Evolutionary conservation across 2,888 invertebrate species (phyloP), one percentile per base, ranked within the genome.

Genomic region (Lapara coniferarum): DNA sequence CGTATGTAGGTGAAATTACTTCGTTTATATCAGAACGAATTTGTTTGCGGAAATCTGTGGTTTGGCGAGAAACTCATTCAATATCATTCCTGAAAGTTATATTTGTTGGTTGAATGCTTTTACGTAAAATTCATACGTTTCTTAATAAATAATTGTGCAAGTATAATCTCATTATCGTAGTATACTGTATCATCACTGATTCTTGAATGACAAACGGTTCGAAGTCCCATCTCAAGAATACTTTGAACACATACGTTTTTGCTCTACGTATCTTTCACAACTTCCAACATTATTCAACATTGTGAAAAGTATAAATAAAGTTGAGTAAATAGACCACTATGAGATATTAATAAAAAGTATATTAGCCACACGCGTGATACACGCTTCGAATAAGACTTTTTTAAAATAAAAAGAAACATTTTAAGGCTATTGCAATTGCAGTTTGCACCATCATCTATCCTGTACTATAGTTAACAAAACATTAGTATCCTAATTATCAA

Each of bases 41-140:
- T 59, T 46, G 46, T 49, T 46, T 46, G 63, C 63, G 63, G 63
- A 49, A 63, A 63, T 63, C 49, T 49, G 49, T 63, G 16, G 19
- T 63, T 13, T 49, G 19, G 1, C 46, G 12, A 19, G 63, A 63
- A 30, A 19, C 13, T 37, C 57, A 46, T 63, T 49, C 49, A 25
- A 49, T 63, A 63, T 19, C 8, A 49, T 63, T 46, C 63, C 46
- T 12, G 57, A 14, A 16, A 49, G 49, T 13, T 63, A 10, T 49
- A 13, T 63, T 46, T 63, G 8, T 49, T 19, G 49, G 0, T 25
- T 56, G 44, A 44, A 13, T 13, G 63, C 19, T 55, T 55, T 55
- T 55, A 55, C 55, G 0, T n/a, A 55, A 16, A 19, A 55, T 55
- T 19, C 25, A 55, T 19, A 8, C 16, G 55, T 55, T 55, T 12